These are phyloP conservation scores for Corapipo altera DNA, from an alignment of 2,113 vertebrate species.

Conservation along the genomic window DNA sequence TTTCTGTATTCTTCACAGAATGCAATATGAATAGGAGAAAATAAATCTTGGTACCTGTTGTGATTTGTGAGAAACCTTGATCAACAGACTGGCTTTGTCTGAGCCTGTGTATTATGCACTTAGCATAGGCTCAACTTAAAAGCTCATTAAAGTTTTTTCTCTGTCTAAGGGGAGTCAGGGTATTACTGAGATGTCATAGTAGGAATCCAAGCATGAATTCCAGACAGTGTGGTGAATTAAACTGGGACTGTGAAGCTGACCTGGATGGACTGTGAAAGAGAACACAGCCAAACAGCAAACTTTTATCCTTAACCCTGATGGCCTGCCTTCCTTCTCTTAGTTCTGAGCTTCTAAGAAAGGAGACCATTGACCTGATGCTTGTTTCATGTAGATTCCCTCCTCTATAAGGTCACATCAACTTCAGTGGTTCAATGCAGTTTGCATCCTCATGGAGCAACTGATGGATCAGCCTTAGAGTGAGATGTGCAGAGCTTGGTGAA, in stretches of 20 bases:
- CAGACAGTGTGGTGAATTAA: not conserved
- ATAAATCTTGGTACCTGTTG: not conserved
- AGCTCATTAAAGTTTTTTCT: not conserved
- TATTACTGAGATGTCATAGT: not conserved
- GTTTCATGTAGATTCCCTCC: not conserved
- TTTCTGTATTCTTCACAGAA: not conserved
- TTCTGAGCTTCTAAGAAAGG: not conserved
- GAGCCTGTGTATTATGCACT: not conserved
- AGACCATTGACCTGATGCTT: not conserved
- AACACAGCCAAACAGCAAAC: not conserved
- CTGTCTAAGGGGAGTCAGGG: not conserved
- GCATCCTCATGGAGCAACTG: not conserved
- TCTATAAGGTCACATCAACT: not conserved
- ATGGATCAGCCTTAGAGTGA: not conserved
- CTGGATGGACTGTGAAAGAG: not conserved
- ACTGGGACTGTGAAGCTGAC: not conserved
- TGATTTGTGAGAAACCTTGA: not conserved
- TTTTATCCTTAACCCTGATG: not conserved
- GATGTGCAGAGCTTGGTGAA: not conserved
- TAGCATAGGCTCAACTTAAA: not conserved
- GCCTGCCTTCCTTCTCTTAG: not conserved
- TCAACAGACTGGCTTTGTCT: not conserved
- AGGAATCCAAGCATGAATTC: not conserved
- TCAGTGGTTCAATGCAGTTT: not conserved
- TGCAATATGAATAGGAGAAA: not conserved